phyloP scores from a whole-genome alignment of 2,113 vertebrate species.

The Rhipidura dahli region DNA sequence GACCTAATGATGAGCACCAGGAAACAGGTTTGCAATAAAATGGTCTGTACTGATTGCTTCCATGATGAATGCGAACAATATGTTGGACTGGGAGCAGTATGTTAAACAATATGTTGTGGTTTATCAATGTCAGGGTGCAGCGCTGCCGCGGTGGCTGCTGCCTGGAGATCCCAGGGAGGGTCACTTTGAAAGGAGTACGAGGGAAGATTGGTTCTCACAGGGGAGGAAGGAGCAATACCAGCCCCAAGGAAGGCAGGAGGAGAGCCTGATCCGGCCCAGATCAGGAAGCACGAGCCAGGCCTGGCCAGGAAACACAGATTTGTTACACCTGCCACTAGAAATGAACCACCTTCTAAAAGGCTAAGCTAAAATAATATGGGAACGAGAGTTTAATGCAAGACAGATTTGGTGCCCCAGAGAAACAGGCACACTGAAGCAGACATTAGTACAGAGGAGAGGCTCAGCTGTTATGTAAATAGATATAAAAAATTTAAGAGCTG shows the following conservation, averaged over 20 bases:
- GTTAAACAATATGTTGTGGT: conserved; percentile 69
- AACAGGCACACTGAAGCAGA: background rate
- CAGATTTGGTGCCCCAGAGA: background rate
- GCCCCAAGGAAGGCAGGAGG: background rate
- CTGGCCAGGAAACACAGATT: background rate
- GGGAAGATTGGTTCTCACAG: background rate
- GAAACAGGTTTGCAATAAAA: conserved; percentile 69
- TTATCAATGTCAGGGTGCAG: conserved; percentile 56
- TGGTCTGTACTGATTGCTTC: conserved; percentile 52
- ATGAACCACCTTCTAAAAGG: conserved; percentile 27
- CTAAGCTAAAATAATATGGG: background rate
- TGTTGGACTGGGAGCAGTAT: conserved; percentile 66
- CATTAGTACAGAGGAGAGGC: background rate
- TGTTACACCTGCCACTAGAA: conserved; percentile 6
- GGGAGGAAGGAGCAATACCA: background rate
- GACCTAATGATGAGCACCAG: conserved; percentile 67
- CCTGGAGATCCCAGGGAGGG: conserved; percentile 25
- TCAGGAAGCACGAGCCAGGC: background rate
- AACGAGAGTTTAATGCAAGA: background rate
- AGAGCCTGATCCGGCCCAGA: background rate
- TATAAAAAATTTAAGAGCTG: background rate
- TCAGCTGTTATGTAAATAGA: background rate
- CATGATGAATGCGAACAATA: conserved; percentile 66
- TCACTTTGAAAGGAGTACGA: background rate
- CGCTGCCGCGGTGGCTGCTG: background rate